Evolutionary conservation across 2,797 vertebrate genomes (phyloP), one percentile per base, ranked within the genome.

Genomic region (Cetoscarus ocellatus): DNA sequence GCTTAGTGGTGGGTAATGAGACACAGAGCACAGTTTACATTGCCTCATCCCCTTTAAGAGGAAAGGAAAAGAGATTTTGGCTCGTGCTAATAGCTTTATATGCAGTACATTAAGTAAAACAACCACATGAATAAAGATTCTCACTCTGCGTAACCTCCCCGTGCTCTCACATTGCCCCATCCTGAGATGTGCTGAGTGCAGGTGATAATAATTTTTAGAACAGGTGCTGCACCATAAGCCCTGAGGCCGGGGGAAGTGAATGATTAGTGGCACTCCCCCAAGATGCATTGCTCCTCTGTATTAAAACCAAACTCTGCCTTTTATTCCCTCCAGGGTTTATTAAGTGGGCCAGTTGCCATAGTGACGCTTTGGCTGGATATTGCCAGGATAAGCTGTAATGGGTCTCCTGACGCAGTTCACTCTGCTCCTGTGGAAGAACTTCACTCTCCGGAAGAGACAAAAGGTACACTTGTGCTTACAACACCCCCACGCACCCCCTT

Each of bases 371-470:
- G 86, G 89, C 88, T 88, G 85, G 85, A 90, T 87, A 92, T 92
- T 89, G 89, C 90, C 83, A 79, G 88, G 83, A 92, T 91, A 86
- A 91, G 87, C 79, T 43, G 55, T 94, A 93, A 99, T 99, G 97
- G 94, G 95, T 93, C 97, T 96, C 91, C 95, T 95, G 96, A 93
- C 96, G 0, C 98, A 99, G 93, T 90, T 99, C 86, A 92, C 95
- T 73, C 92, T 99, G 91, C 94, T 99, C 83, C 95, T 99, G 8
- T 99, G 98, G 98, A 99, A 99, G 94, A 99, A 99, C 90, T 96
- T 99, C 86, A 97, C 96, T 54, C 97, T 96, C 73, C 94, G 97
- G 92, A 97, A 94, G 92, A 93, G 97, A 90, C 97, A 99, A 89
- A 99, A 97, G 86, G 98, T 99, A 95, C 72, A 58, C 74, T 81